Evolutionary conservation across 2,113 vertebrate species (phyloP), one percentile per base, ranked within the genome.

Genomic region (Corvus hawaiiensis): DNA sequence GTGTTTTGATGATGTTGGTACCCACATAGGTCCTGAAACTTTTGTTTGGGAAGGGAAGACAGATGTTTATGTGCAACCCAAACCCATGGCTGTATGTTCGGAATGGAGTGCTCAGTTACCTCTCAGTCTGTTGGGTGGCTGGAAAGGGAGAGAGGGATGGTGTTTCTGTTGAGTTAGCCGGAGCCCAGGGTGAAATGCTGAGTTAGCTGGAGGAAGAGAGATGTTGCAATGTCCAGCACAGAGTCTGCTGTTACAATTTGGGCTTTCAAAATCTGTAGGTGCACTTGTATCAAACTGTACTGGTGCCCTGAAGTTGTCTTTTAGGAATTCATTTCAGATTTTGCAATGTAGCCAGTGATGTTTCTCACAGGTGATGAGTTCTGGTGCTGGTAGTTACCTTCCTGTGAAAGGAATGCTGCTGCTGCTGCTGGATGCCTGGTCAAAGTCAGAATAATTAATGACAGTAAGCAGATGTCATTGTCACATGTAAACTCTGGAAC

Each of bases 271-370:
- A 80, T 76, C 35, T 74, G 11, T 39, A 37, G 61, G 26, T 74
- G 49, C 27, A 3, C 13, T 73, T 64, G 35, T 66, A 43, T 76
- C 68, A 46, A 75, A 54, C 69, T 68, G 16, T 21, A 3, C 39
- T 26, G 62, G 20, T 48, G 54, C 14, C 30, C 39, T 75, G 54
- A 41, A 30, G 19, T 30, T 68, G 46, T 48, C 20, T 68, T 61
- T n/a, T 22, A 18, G 12, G 46, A 68, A 54, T 68, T 89, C 37
- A 8, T 18, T 56, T 80, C 16, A 4, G 17, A 11, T 77, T 74
- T 84, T 55, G 56, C 41, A 52, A 7, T 0, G 0, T 32, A 69
- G 66, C 18, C 49, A 27, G 77, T 0, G 3, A 30, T 43, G 18
- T 59, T 87, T 66, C 43, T 46, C 56, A 9, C 26, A 59, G 68